phyloP scores from a whole-genome alignment of 2,113 vertebrate species.

The Thermophis baileyi region DNA sequence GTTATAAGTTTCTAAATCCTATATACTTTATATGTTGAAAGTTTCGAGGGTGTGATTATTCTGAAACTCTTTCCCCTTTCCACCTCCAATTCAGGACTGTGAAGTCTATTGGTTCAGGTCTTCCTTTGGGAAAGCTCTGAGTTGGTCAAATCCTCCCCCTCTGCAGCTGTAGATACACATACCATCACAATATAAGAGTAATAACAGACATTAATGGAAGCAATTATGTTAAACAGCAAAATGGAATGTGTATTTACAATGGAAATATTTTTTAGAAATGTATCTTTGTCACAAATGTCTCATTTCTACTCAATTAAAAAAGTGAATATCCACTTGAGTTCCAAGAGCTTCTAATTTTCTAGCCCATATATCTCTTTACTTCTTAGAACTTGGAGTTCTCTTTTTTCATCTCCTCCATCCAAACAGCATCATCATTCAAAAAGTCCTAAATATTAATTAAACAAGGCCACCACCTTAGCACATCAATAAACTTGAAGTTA shows the following conservation, averaged over 20 bases:
- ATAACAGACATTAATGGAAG: not conserved
- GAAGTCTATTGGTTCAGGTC: not conserved
- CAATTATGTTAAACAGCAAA: not conserved
- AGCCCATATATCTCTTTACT: not conserved
- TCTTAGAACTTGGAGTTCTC: not conserved
- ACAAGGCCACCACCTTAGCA: not conserved
- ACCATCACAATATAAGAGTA: not conserved
- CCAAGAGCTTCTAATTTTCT: not conserved
- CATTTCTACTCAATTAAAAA: not conserved
- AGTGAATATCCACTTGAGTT: not conserved
- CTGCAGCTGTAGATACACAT: not conserved
- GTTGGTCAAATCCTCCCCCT: not conserved
- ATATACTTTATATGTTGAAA: no score
- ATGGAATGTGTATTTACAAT: not conserved
- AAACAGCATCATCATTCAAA: not conserved
- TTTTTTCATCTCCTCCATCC: not conserved
- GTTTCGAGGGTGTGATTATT: not conserved
- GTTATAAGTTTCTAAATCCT: no score
- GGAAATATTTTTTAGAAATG: not conserved
- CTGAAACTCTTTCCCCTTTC: not conserved
- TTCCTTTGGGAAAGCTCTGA: not conserved
- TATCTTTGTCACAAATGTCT: not conserved
- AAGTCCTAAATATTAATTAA: conserved; percentile 1
- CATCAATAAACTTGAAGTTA: not conserved
- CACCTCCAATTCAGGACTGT: not conserved